A percentile compares a stretch with the other conserved stretches of the same genome.
Evolutionary conservation across 64 coral and sea anemone genomes (phyloP).

Genomic region (Pocillopora verrucosa): DNA sequence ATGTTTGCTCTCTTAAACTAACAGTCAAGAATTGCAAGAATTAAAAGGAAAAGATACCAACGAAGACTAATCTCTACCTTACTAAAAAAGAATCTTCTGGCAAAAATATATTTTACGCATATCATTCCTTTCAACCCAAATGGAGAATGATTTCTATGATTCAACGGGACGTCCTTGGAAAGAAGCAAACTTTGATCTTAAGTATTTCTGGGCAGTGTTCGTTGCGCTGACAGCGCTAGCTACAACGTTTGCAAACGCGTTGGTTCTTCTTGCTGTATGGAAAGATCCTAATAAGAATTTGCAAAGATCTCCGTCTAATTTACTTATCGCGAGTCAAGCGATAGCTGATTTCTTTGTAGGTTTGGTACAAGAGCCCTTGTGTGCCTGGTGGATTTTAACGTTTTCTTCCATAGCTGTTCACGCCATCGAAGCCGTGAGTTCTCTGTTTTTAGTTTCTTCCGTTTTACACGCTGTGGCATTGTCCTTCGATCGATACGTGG

Average conservation of each 20-base stretch:
- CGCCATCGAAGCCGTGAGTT: constrained; percentile 58
- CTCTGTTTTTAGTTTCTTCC: constrained; percentile 69
- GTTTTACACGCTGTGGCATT: constrained; percentile 66
- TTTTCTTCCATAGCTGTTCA: constrained; percentile 41
- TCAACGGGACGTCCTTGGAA: constrained; percentile 22
- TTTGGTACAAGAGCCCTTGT: constrained; percentile 38
- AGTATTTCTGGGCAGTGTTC: constrained; percentile 49
- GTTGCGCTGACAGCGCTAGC: constrained; percentile 13
- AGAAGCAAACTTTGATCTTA: constrained; percentile 60
- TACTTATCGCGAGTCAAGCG: constrained; percentile 77
- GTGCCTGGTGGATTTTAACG: constrained; percentile 81
- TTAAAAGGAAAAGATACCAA: not conserved
- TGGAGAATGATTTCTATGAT: not conserved
- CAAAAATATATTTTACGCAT: not conserved
- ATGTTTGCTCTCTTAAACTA: constrained; percentile 14
- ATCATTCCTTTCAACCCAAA: not conserved
- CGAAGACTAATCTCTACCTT: not conserved
- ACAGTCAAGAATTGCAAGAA: not conserved
- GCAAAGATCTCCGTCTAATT: constrained; percentile 41
- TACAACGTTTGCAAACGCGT: constrained; percentile 38
- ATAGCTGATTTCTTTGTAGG: constrained; percentile 78
- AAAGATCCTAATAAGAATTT: constrained; percentile 73
- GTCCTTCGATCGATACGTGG: constrained; percentile 59
- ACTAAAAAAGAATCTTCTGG: not conserved
- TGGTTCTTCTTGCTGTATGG: constrained; percentile 52